Evolutionary conservation across 2,888 invertebrate genomes (phyloP).

Genomic region (Lepetodrilus schrolli): DNA sequence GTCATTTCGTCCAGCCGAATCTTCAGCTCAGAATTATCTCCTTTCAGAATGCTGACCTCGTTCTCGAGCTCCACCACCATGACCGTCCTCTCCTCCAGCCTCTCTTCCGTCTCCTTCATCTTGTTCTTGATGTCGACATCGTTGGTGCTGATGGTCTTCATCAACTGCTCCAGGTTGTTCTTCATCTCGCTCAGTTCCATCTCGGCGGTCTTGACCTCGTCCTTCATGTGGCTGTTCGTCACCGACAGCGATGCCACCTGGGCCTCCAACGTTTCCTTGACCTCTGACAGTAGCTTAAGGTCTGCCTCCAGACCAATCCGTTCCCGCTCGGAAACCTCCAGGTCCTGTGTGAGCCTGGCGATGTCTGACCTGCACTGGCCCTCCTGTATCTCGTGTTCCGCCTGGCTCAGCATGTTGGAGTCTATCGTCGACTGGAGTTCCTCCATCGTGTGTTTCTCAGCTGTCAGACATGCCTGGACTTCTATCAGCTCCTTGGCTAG

Average conservation of each 20-base stretch:
- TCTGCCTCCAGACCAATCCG: conserved; percentile 18
- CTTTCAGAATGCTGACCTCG: conserved; percentile 32
- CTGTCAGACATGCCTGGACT: not conserved
- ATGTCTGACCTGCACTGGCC: conserved; percentile 8
- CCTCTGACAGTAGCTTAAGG: not conserved
- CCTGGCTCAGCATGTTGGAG: not conserved
- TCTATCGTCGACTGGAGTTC: conserved; percentile 12
- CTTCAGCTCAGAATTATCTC: conserved; percentile 40
- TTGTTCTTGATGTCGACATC: conserved; percentile 34
- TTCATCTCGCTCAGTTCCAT: conserved; percentile 22
- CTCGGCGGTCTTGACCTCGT: not conserved
- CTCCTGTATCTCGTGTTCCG: conserved; percentile 13
- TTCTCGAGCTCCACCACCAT: conserved; percentile 23
- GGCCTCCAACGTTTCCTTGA: not conserved
- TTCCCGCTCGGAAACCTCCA: conserved; percentile 7
- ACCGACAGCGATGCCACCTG: not conserved
- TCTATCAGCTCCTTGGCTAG: not conserved
- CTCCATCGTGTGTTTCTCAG: not conserved
- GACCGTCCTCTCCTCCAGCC: conserved; percentile 28
- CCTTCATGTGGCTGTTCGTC: not conserved
- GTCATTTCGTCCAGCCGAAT: conserved; percentile 33
- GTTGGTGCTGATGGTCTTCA: conserved; percentile 8
- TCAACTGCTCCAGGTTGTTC: conserved; percentile 14
- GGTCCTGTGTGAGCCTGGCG: conserved; percentile 1
- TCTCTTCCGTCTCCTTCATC: conserved; percentile 16